Base-by-base conservation (phyloP, 2,888 invertebrate species). In the Agonopterix subpropinquella region DNA sequence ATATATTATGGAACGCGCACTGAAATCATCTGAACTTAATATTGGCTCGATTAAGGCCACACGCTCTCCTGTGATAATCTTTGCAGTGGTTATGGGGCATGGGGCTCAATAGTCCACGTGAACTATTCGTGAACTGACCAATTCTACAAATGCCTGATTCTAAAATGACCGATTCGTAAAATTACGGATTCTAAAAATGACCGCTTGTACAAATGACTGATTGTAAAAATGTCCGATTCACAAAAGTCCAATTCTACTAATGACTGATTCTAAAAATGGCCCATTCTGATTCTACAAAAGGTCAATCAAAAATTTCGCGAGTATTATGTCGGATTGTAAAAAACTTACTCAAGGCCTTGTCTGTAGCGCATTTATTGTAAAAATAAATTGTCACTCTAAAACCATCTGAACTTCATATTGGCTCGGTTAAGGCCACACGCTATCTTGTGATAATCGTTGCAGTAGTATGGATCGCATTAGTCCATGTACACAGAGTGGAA, bases 41-140 rank as follows among this genome's bases (percentile, higher is more conserved):
- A 0, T 18, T 62, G 0, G 44, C 37, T 0, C 83, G 51, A 44
- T 84, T 77, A 0, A 84, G 43, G 18, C 47, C 47, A 11, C 47
- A 10, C 49, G 52, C 45, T 0, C 8, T 28, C 7, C 51, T 73
- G 47, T 77, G 66, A 13, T 80, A 80, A 8, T 70, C 77, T 0
- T 77, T 75, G 48, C 85, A 86, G 10, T 82, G 80, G 47, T 77
- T n/a, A n/a, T n/a, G n/a, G n/a, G n/a, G n/a, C n/a, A 72, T 0
- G 80, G 80, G 2, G 77, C 83, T 13, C 85, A 86, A 41, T 77
- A 83, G 11, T 84, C 82, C 77, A 80, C 80, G 73, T n/a, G n/a
- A n/a, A n/a, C n/a, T n/a, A n/a, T n/a, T n/a, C n/a, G n/a, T n/a
- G n/a, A n/a, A n/a, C n/a, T n/a, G n/a, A n/a, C n/a, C n/a, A n/a